Conservation (phyloP, 2,888 invertebrate species). For the Drosophila suboccidentalis region DNA sequence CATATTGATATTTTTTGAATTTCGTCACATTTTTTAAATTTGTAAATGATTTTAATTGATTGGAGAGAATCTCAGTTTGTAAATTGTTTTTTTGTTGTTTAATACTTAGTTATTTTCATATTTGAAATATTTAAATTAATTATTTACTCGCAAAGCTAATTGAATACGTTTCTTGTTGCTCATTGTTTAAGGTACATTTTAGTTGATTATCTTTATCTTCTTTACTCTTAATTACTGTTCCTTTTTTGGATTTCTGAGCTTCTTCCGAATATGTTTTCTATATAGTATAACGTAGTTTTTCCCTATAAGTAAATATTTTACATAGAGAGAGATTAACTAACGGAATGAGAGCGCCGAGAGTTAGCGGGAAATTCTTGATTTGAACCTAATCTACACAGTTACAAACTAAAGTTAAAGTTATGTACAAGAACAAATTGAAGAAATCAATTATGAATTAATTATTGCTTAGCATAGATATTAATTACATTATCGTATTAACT, state of each 20-base stretch:
- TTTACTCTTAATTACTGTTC: constrained; percentile 22
- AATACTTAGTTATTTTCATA: constrained; percentile 49
- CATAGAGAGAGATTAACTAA: constrained; percentile 26
- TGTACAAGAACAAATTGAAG: constrained; percentile 39
- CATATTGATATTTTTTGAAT: constrained; percentile 30
- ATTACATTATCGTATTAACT: constrained; percentile 44
- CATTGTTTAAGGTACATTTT: constrained; percentile 69
- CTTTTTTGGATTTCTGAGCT: constrained; percentile 59
- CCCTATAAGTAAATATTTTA: constrained; percentile 37
- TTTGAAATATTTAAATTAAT: constrained; percentile 46
- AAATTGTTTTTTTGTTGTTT: constrained; percentile 12
- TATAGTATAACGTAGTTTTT: constrained; percentile 21
- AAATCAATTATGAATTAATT: constrained; percentile 11
- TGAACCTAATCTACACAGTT: constrained; percentile 10
- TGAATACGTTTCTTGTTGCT: constrained; percentile 67
- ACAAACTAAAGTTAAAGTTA: constrained; percentile 22
- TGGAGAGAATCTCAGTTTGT: constrained; percentile 39
- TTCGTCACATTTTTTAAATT: constrained; percentile 15
- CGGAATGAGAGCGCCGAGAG: constrained; percentile 50
- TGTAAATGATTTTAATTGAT: constrained; percentile 24
- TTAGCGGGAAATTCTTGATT: constrained; percentile 15
- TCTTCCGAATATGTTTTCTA: constrained; percentile 22
- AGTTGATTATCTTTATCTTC: constrained; percentile 46
- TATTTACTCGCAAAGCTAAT: constrained; percentile 69
- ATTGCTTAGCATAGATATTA: constrained; percentile 34